Evolutionary conservation across 35 echinoderm and acorn worm species (phyloP).

Genomic region (Ptychodera flava): DNA sequence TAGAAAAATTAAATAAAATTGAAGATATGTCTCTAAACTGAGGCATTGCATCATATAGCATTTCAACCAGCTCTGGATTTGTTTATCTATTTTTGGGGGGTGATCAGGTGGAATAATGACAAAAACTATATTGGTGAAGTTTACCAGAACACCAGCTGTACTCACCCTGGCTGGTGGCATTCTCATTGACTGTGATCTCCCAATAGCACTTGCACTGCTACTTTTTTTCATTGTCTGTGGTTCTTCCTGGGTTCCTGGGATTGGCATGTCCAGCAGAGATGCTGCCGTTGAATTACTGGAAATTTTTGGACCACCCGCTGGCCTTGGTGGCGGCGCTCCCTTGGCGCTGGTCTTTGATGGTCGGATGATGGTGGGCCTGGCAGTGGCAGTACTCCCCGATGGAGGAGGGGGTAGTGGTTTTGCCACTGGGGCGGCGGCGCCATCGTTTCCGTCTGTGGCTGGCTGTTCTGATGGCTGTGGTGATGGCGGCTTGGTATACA

Average conservation of each 20-base stretch:
- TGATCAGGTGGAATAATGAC: no score
- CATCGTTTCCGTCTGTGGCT: neutral
- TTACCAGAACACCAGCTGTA: no score
- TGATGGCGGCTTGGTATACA: neutral
- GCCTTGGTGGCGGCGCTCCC: neutral
- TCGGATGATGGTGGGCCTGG: neutral
- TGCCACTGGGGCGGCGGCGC: neutral
- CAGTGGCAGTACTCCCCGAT: neutral
- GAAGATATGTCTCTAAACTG: no score
- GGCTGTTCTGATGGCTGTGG: neutral
- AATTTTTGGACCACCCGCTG: neutral
- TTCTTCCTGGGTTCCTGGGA: neutral
- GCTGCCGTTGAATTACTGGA: neutral
- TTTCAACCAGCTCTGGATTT: no score
- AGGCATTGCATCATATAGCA: no score
- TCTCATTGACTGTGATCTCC: neutral
- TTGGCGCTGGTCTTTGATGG: neutral
- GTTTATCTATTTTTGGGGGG: no score
- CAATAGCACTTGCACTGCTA: neutral
- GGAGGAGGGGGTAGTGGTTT: neutral
- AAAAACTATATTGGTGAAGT: no score
- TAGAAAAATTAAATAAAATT: no score
- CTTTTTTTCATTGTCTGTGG: neutral
- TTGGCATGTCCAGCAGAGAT: neutral
- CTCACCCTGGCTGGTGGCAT: neutral